Percentiles rank a stretch among this genome's conserved stretches.
These are phyloP conservation scores for Melanotaenia nigrans DNA, from an alignment of 2,797 vertebrate genomes.

Conservation along the genomic window DNA sequence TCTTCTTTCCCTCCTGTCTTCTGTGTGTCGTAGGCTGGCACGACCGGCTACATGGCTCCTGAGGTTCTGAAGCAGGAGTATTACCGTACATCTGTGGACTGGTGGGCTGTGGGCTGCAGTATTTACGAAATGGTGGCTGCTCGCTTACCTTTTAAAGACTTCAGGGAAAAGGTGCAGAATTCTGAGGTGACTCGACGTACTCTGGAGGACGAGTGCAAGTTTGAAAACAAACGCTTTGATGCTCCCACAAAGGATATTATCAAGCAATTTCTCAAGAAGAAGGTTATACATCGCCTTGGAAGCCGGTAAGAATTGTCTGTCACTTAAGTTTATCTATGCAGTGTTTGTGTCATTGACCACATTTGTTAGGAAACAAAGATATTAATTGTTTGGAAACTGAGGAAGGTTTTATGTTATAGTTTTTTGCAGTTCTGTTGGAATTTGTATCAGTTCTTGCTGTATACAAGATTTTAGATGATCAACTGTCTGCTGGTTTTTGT, in stretches of 20 bases:
- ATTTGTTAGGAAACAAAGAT: background rate
- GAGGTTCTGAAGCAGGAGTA: conserved; percentile 82
- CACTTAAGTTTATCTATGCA: background rate
- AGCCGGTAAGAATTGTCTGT: conserved; percentile 82
- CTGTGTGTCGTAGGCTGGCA: conserved; percentile 71
- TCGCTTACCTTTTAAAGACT: conserved; percentile 89
- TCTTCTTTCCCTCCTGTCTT: background rate
- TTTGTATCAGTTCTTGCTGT: no score
- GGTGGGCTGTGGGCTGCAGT: conserved; percentile 93
- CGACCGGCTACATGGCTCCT: conserved; percentile 81
- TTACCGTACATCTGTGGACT: conserved; percentile 91
- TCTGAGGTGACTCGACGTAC: conserved; percentile 89
- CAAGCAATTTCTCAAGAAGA: conserved; percentile 87
- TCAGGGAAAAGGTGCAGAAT: conserved; percentile 88
- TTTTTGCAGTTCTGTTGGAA: no score
- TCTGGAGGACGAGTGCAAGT: conserved; percentile 88
- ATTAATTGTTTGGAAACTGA: no score
- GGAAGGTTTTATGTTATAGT: no score
- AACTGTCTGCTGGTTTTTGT: no score
- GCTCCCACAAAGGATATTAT: conserved; percentile 86
- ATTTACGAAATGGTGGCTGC: conserved; percentile 93
- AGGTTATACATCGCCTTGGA: conserved; percentile 83
- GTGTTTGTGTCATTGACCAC: background rate
- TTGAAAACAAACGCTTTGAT: conserved; percentile 85
- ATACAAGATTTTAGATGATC: no score